Evolutionary conservation across 2,113 vertebrate species (phyloP).

Genomic region (Percopsis transmontana): DNA sequence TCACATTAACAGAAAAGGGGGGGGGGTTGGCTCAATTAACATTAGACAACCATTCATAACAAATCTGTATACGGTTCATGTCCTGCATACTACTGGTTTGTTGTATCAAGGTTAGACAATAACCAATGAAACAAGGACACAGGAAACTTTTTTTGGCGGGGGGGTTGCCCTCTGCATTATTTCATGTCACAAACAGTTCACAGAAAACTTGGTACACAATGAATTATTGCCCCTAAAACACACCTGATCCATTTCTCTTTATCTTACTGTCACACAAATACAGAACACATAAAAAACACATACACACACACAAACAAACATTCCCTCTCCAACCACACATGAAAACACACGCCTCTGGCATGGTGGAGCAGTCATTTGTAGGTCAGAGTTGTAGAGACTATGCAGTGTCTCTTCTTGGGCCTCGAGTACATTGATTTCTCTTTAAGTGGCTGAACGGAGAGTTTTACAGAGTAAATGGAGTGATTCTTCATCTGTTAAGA

Average conservation of each 20-base stretch:
- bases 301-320: constrained; percentile 18
- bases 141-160: not conserved
- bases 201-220: not conserved
- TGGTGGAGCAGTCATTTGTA: constrained; percentile 59
- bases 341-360: constrained; percentile 35
- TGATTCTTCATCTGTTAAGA: constrained; percentile 83
- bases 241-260: constrained; percentile 21
- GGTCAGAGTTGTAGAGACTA: constrained; percentile 55
- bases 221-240: constrained; percentile 23
- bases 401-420: constrained; percentile 48
- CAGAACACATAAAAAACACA: constrained; percentile 1
- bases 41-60: no score
- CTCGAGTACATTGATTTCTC: constrained; percentile 73
- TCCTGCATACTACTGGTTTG: not conserved
- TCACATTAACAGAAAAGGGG: not conserved
- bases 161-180: not conserved
- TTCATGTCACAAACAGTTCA: constrained; percentile 4
- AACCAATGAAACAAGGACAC: not conserved
- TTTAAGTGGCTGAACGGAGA: constrained; percentile 63
- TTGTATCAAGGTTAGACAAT: not conserved
- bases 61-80: not conserved
- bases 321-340: constrained; percentile 26
- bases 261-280: constrained; percentile 18
- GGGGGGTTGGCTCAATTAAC: no score
- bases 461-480: constrained; percentile 75